phyloP scores from a whole-genome alignment of 2,797 vertebrate species.

The Rhyacichthys aspro region DNA sequence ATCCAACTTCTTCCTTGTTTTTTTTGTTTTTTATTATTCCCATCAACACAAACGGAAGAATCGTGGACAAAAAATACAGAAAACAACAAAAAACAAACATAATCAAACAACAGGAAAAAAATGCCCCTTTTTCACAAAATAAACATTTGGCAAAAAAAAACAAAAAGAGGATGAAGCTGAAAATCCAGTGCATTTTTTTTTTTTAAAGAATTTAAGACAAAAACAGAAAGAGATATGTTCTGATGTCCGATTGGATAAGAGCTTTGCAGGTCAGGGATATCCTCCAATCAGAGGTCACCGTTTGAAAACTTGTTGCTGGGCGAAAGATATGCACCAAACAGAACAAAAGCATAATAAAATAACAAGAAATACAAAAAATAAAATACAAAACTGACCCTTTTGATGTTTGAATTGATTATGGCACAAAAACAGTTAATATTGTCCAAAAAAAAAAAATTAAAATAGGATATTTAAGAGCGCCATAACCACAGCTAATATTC shows the following conservation, averaged over 20 bases:
- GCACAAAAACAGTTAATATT: background rate
- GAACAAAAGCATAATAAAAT: slow-evolving; percentile 3
- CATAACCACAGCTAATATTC: slow-evolving; percentile 1
- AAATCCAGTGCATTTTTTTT: slow-evolving; percentile 79
- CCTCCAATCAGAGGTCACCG: slow-evolving; percentile 52
- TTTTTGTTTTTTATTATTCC: slow-evolving; percentile 42
- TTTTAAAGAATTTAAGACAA: slow-evolving; percentile 38
- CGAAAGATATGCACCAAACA: slow-evolving; percentile 6
- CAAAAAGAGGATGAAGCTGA: slow-evolving; percentile 45
- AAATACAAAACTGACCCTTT: slow-evolving; percentile 2
- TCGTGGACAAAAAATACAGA: slow-evolving; percentile 66
- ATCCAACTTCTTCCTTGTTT: slow-evolving; percentile 71
- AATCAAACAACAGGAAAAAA: slow-evolving; percentile 50
- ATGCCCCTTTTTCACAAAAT: slow-evolving; percentile 72
- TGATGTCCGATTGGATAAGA: slow-evolving; percentile 62
- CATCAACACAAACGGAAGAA: slow-evolving; percentile 74
- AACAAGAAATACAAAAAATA: slow-evolving; percentile 4
- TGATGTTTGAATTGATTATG: background rate
- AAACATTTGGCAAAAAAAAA: slow-evolving; percentile 76
- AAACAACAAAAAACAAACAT: slow-evolving; percentile 58
- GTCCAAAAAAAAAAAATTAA: too few relatives aligned
- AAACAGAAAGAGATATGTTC: slow-evolving; percentile 34
- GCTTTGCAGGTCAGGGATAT: slow-evolving; percentile 40
- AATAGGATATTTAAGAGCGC: background rate
- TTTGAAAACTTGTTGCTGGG: slow-evolving; percentile 17